A percentile compares a stretch with the other conserved stretches of the same genome.
phyloP scores from a whole-genome alignment of 2,113 vertebrate species.

The Saguinus imperator region DNA sequence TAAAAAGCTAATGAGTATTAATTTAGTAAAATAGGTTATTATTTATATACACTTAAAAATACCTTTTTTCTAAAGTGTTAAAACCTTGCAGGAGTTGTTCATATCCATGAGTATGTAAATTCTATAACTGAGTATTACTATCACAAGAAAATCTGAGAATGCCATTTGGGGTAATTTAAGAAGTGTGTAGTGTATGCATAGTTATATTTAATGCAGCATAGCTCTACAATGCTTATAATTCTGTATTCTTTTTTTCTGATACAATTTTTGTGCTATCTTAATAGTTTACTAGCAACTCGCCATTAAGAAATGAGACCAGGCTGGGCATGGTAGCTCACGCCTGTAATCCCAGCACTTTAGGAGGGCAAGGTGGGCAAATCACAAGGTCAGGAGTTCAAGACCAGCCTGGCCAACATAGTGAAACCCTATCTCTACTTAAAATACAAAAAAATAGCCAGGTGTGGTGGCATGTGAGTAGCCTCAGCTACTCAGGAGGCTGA shows the following conservation, averaged over 20 bases:
- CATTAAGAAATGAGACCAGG: conserved; percentile 51
- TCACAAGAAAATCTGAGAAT: background rate
- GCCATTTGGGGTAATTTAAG: background rate
- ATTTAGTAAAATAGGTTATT: background rate
- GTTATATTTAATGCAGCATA: background rate
- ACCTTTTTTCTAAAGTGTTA: conserved; percentile 12
- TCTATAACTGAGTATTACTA: background rate
- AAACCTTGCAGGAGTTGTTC: conserved; percentile 16
- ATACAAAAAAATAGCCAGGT: too few relatives aligned
- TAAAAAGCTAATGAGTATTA: conserved; percentile 47
- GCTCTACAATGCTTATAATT: background rate
- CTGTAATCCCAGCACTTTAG: too few relatives aligned
- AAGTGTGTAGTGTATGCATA: background rate
- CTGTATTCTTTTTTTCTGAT: conserved; percentile 26
- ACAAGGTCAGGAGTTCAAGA: too few relatives aligned
- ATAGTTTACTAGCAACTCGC: background rate
- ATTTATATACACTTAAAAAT: background rate
- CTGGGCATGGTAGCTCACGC: too few relatives aligned
- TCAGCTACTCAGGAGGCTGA: too few relatives aligned
- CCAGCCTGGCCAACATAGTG: too few relatives aligned
- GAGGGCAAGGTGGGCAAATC: too few relatives aligned
- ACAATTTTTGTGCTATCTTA: background rate
- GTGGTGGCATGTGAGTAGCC: too few relatives aligned
- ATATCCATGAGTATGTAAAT: background rate
- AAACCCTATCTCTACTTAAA: too few relatives aligned